Conservation (phyloP, 2,888 invertebrate genomes). For the Synanthedon formicaeformis region DNA sequence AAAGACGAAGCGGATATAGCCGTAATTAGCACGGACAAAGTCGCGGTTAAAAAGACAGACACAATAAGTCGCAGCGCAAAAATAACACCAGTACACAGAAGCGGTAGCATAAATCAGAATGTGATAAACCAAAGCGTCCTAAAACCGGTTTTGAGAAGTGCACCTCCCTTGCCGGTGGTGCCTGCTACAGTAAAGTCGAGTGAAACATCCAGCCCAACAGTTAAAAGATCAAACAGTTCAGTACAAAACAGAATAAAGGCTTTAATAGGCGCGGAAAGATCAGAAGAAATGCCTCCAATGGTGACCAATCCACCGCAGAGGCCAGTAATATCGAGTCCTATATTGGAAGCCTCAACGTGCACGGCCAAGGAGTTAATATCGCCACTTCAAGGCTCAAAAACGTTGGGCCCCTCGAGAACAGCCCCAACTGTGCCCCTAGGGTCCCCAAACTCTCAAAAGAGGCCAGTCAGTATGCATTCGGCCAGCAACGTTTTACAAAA, state of each 20-base stretch:
- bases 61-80: slow-evolving; percentile 61
- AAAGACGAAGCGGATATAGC: slow-evolving; percentile 20
- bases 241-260: slow-evolving; percentile 59
- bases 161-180: slow-evolving; percentile 75
- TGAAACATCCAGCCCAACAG: slow-evolving; percentile 45
- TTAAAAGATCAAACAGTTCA: slow-evolving; percentile 51
- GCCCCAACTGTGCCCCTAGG: slow-evolving; percentile 66
- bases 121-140: slow-evolving; percentile 38
- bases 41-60: slow-evolving; percentile 10
- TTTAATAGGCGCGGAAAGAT: slow-evolving; percentile 48
- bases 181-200: slow-evolving; percentile 42
- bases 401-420: slow-evolving; percentile 70
- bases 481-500: slow-evolving; percentile 42
- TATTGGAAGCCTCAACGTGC: slow-evolving; percentile 84
- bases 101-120: slow-evolving; percentile 48
- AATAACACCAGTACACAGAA: slow-evolving; percentile 61
- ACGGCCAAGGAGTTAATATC: slow-evolving; percentile 80
- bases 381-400: slow-evolving; percentile 72
- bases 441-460: slow-evolving; percentile 48
- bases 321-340: slow-evolving; percentile 85
- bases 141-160: slow-evolving; percentile 65
- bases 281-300: slow-evolving; percentile 35
- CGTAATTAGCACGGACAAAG: background rate
- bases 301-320: slow-evolving; percentile 75
- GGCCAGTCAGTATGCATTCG: slow-evolving; percentile 66